Conservation (phyloP, 23 tunicate genomes). For the Styela plicata region DNA sequence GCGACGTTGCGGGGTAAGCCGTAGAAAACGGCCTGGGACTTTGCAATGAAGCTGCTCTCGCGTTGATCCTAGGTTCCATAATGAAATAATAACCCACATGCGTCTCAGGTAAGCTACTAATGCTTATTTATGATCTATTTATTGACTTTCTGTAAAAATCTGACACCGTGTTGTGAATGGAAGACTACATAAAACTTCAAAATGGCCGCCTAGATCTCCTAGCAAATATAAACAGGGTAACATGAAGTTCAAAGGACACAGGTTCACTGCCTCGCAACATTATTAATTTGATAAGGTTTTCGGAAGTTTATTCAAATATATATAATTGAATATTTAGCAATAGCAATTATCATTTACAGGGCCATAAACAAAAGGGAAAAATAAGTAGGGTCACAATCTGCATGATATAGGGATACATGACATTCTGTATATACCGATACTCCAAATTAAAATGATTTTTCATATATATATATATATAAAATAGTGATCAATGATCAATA, state of each 20-base stretch:
- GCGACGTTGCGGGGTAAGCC: slow-evolving; percentile 1
- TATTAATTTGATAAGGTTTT: no score
- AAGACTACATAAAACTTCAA: background rate
- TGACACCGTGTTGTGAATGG: background rate
- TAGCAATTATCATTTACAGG: no score
- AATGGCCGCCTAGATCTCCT: background rate
- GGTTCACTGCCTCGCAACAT: background rate
- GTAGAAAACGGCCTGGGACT: slow-evolving; percentile 24
- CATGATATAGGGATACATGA: no score
- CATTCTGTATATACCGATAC: no score
- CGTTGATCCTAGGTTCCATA: slow-evolving; percentile 18
- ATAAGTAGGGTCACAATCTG: no score
- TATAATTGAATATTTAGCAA: no score
- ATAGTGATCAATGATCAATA: no score
- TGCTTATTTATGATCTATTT: background rate
- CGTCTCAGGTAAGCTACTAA: background rate
- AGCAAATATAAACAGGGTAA: background rate
- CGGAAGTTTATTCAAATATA: no score
- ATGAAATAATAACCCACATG: background rate
- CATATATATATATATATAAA: no score
- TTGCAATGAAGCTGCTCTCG: slow-evolving; percentile 20
- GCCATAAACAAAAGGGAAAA: no score
- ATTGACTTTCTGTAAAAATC: background rate
- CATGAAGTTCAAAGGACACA: background rate
- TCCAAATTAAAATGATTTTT: no score